Evolutionary conservation across 2,797 vertebrate genomes (phyloP), one percentile per base, ranked within the genome.

Genomic region (Acrocephalus scirpaceus): DNA sequence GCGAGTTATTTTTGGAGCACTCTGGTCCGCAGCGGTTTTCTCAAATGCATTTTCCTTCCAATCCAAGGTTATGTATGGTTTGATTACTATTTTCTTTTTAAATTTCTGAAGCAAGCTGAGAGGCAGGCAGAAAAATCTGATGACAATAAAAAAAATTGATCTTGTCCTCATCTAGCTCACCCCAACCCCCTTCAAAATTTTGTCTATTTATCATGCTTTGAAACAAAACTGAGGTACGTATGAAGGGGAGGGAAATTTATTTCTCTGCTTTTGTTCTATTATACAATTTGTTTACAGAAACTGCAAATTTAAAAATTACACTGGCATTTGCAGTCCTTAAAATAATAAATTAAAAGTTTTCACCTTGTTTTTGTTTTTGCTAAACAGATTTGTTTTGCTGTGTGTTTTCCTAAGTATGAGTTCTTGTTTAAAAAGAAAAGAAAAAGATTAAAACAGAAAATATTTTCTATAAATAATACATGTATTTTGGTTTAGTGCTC

Each of bases 331-430:
- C 98, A 99, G 99, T 99, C 98, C 98, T 99, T 98, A 99, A 99
- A 99, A 99, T 98, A 99, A 99, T 99, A 99, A 99, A 99, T 99
- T 99, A 99, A 98, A 98, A 99, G 98, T 98, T 98, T 98, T 98
- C 98, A 98, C 94, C 94, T 98, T 98, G 98, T 98, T 98, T 72
- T 97, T 98, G 89, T 72, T 97, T 98, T 93, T 96, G 91, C 97
- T 98, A 96, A 98, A 98, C 96, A 97, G 97, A 94, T 97, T 87
- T 72, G 86, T 95, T 96, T 97, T 45, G 89, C 93, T 88, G 96
- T 85, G 93, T 97, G 88, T 96, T 95, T 95, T 88, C 98, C 73
- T 97, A 98, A 98, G 98, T 98, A 95, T 79, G 94, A 98, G 98
- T 98, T 97, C 97, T 98, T 34, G 84, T 98, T 99, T 98, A 98